Evolutionary conservation across 2,797 vertebrate genomes (phyloP).

Genomic region (Argentina silus): DNA sequence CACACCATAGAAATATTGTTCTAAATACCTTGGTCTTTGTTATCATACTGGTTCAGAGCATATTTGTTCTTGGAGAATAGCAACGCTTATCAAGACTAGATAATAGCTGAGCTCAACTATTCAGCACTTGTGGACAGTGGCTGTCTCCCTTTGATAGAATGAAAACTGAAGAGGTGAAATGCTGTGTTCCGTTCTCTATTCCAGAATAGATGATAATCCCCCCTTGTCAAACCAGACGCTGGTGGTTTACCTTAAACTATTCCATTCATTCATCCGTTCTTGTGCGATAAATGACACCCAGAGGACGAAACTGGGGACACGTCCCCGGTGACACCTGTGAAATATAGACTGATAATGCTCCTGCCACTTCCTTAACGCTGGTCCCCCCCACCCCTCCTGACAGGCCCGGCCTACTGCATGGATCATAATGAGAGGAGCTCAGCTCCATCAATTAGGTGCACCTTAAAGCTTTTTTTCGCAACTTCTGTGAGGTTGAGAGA

Average conservation of each 20-base stretch:
- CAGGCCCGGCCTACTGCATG: slow-evolving; percentile 53
- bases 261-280: slow-evolving; percentile 45
- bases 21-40: slow-evolving; percentile 42
- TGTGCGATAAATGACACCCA: slow-evolving; percentile 72
- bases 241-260: slow-evolving; percentile 52
- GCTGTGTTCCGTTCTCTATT: slow-evolving; percentile 37
- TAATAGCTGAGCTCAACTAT: too few relatives aligned
- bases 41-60: slow-evolving; percentile 49
- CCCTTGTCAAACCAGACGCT: slow-evolving; percentile 41
- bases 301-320: slow-evolving; percentile 66
- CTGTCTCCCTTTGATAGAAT: slow-evolving; percentile 65
- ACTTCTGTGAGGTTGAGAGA: slow-evolving; percentile 29
- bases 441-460: slow-evolving; percentile 56
- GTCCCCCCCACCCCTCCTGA: slow-evolving; percentile 51
- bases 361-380: slow-evolving; percentile 56
- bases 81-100: not conserved
- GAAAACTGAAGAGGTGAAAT: slow-evolving; percentile 25
- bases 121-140: slow-evolving; percentile 6
- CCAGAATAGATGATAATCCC: slow-evolving; percentile 47
- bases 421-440: slow-evolving; percentile 63
- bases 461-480: slow-evolving; percentile 40
- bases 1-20: slow-evolving; percentile 56
- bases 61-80: slow-evolving; percentile 60
- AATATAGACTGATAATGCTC: slow-evolving; percentile 71
- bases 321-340: slow-evolving; percentile 59